Evolutionary conservation across 2,888 invertebrate species (phyloP), one percentile per base, ranked within the genome.

Genomic region (Lathronympha strigana): DNA sequence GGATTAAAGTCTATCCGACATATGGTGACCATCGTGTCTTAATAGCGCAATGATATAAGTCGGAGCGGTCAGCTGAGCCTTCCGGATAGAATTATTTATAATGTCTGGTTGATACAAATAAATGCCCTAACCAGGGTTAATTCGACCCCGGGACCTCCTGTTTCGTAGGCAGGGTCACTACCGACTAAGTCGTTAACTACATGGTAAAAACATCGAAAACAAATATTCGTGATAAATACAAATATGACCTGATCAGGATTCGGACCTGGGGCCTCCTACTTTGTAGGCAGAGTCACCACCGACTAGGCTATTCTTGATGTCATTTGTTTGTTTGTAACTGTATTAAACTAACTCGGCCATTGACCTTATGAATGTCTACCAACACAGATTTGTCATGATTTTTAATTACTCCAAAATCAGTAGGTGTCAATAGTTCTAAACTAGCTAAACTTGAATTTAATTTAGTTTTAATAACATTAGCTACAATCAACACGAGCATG

Each of bases 1-100:
- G 63, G 63, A 63, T 63, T 63, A 60, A 25, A n/a, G 33, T 36
- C 17, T 40, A 60, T 25, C 40, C 54, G 64, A 64, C 64, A 17
- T 47, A 19, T 54, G 49, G 49, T 40, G 63, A 50, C 58, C 63
- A 40, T 57, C 63, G 50, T 31, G 53, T 33, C 43, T 49, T 15
- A 36, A 49, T 60, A 36, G 36, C 38, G 50, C 36, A 19, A 31
- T 19, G 9, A 19, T 31, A 43, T 9, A 19, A 45, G 28, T n/a
- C 19, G 31, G 17, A 31, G 55, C 55, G 17, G 9, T 57, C 36
- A 0, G 38, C n/a, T 53, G 21, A n/a, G 11, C 9, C 38, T 54
- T 43, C 43, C 43, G 28, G 43, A 8, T 55, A 43, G 43, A 9
- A 8, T 43, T 19, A 17, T 17, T 43, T 17, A n/a, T 15, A 15